Percentiles rank a stretch among this genome's conserved stretches.
Evolutionary conservation across 2,113 vertebrate species (phyloP).

Genomic region (Nanorana parkeri): DNA sequence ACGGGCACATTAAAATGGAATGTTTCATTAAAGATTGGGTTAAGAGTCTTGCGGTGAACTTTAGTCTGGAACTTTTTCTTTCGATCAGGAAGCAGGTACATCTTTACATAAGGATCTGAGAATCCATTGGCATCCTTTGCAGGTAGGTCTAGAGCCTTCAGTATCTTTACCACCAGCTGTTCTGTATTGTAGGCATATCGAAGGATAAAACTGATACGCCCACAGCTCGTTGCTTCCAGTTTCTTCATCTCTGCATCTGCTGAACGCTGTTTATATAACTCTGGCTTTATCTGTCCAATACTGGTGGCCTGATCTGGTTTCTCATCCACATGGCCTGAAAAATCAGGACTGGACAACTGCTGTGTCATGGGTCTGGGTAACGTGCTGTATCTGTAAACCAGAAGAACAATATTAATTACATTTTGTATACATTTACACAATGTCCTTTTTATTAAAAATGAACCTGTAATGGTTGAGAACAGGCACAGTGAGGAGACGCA

Average conservation of each 20-base stretch:
- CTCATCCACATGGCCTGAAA: constrained; percentile 70
- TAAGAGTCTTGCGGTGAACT: constrained; percentile 93
- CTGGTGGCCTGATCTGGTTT: constrained; percentile 87
- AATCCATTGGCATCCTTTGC: constrained; percentile 92
- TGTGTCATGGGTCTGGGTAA: constrained; percentile 74
- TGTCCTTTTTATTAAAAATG: not conserved
- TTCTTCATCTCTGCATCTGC: constrained; percentile 79
- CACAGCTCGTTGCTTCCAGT: constrained; percentile 76
- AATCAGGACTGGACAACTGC: constrained; percentile 79
- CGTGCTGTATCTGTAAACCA: constrained; percentile 66
- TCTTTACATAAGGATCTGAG: constrained; percentile 93
- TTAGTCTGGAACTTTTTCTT: constrained; percentile 96
- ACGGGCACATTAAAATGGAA: constrained; percentile 90
- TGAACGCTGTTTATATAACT: constrained; percentile 83
- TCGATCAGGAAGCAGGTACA: constrained; percentile 92
- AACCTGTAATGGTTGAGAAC: not conserved
- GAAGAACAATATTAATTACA: not conserved
- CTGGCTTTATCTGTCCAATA: constrained; percentile 92
- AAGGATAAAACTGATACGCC: constrained; percentile 89
- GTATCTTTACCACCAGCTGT: constrained; percentile 89
- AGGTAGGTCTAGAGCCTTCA: constrained; percentile 89
- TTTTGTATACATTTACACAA: not conserved
- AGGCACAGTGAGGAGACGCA: too few species aligned
- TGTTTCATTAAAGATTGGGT: constrained; percentile 92
- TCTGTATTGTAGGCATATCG: constrained; percentile 90